phyloP scores from a whole-genome alignment of 37 sponge, comb jelly and placozoan species.

The Cliona cf. orientalis region DNA sequence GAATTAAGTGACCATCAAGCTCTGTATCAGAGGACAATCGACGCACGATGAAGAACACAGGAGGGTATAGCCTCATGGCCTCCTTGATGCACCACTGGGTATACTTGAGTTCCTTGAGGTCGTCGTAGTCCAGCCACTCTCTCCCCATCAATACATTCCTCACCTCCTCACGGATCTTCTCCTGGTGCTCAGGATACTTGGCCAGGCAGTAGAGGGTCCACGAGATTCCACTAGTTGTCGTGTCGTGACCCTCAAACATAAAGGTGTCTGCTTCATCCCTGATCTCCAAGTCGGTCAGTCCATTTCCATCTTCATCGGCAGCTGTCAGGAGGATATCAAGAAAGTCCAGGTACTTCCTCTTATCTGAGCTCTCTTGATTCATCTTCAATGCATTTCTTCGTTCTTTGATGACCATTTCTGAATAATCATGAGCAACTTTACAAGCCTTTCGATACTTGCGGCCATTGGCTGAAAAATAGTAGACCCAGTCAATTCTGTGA shows the following conservation, averaged over 20 bases:
- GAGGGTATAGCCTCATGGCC: slow-evolving; percentile 86
- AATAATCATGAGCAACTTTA: slow-evolving; percentile 54
- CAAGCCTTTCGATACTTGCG: slow-evolving; percentile 30
- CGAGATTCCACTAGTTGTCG: slow-evolving; percentile 67
- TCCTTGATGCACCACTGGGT: slow-evolving; percentile 88
- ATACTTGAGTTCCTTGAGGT: slow-evolving; percentile 62
- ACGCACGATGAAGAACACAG: no score
- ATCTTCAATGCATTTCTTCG: slow-evolving; percentile 30
- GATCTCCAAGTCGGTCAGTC: slow-evolving; percentile 67
- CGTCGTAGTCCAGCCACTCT: slow-evolving; percentile 48
- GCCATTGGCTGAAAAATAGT: slow-evolving; percentile 50
- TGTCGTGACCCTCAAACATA: slow-evolving; percentile 94
- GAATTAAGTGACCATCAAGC: no score
- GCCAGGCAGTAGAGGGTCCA: slow-evolving; percentile 66
- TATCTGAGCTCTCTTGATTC: not conserved
- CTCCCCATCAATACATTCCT: slow-evolving; percentile 53
- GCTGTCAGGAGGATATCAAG: slow-evolving; percentile 79
- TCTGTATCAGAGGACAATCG: no score
- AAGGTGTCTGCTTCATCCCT: slow-evolving; percentile 87
- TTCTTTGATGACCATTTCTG: slow-evolving; percentile 51
- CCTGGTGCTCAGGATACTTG: slow-evolving; percentile 75
- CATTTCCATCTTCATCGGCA: slow-evolving; percentile 63
- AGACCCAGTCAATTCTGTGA: slow-evolving; percentile 49
- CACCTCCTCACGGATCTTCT: slow-evolving; percentile 78
- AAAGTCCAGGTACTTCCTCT: slow-evolving; percentile 50